Base-by-base conservation (phyloP, 2,113 vertebrate species). In the Pseudorasbora parva region DNA sequence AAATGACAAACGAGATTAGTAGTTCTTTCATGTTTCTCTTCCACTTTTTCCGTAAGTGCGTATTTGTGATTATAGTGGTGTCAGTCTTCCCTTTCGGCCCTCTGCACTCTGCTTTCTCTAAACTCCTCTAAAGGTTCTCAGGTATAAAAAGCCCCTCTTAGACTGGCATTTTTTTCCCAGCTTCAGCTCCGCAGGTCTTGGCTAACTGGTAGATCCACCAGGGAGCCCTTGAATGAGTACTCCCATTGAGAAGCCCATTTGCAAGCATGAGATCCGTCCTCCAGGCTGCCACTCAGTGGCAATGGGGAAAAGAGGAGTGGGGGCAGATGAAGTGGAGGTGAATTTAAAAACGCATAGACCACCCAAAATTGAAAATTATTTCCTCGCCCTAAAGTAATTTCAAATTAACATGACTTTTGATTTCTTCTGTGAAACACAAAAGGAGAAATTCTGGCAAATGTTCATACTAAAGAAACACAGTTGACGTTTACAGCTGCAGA, bases 211-310 rank as follows among this genome's bases (percentile, higher is more conserved):
- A 60, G 76, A 78, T 78, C n/a, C 56, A 62, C 56, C 21, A 3
- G n/a, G 76, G 76, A 78, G 56, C 56, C 14, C 56, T 78, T 78
- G 76, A 45, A 57, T 62, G 56, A 78, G 23, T 8, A 6, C 76
- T 78, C 76, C 33, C 37, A 78, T 2, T 27, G 56, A 78, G 56
- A 15, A 78, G 14, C 56, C 4, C 14, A 78, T 78, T 78, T 78
- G 37, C 76, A 78, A 78, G 76, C n/a, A 45, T 27, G 37, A 78
- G 15, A 45, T 62, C 37, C 8, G 0, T 78, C 56, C 76, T 78
- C 37, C 43, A 78, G n/a, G 37, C 56, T 78, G 56, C 76, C 14
- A 78, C 75, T 77, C 30, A 23, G 27, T 33, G 30, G 12, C 73
- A 71, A 71, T 41, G 41, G 21, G 21, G 21, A 45, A 71, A n/a